phyloP scores from a whole-genome alignment of 1,140 invertebrate species.

The Drosophila hydei region DNA sequence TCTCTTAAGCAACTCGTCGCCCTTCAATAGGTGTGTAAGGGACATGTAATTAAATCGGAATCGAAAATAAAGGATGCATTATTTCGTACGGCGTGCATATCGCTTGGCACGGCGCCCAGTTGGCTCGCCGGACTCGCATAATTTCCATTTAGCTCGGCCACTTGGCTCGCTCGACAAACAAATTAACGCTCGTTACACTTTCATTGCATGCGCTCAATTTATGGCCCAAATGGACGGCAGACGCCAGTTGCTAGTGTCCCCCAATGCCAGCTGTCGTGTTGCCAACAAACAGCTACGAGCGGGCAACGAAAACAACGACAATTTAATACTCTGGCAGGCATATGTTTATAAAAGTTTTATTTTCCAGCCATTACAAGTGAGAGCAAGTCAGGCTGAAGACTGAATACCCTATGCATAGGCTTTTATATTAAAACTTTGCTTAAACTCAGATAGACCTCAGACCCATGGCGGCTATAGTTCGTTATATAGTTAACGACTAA shows the following conservation, averaged over 20 bases:
- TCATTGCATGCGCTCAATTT: constrained; percentile 72
- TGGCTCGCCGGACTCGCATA: constrained; percentile 6
- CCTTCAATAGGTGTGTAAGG: background rate
- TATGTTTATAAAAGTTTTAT: background rate
- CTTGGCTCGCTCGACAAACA: constrained; percentile 63
- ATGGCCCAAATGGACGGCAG: constrained; percentile 22
- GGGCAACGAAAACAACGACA: background rate
- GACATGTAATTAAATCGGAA: constrained; percentile 2
- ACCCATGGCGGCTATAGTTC: no score
- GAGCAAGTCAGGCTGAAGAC: no score
- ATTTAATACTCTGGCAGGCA: background rate
- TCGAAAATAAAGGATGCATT: constrained; percentile 5
- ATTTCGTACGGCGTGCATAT: background rate
- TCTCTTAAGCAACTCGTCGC: background rate
- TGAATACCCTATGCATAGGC: no score
- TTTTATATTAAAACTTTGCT: no score
- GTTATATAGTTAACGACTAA: no score
- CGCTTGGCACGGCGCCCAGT: constrained; percentile 10
- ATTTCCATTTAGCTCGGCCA: constrained; percentile 25
- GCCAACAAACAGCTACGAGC: constrained; percentile 10
- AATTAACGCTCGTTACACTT: constrained; percentile 78
- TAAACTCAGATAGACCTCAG: no score
- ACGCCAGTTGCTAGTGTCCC: constrained; percentile 4
- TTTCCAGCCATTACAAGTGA: no score
- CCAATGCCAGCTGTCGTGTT: constrained; percentile 56